Percentiles rank a stretch among this genome's conserved stretches.
Conservation (phyloP, 2,888 invertebrate species). For the Phorcus lineatus region DNA sequence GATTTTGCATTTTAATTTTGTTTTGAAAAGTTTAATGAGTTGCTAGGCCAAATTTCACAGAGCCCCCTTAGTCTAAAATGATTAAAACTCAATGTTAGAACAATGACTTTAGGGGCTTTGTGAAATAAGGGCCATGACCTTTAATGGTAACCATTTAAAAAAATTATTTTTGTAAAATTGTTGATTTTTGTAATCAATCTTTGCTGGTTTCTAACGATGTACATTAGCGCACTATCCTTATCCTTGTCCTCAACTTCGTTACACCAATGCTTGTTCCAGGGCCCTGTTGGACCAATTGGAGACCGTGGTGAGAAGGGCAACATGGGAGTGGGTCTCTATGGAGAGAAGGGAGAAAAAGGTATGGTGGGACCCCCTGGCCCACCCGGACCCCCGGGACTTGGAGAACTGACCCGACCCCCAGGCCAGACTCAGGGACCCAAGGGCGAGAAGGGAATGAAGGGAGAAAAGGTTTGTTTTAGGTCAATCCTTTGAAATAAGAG, state of each 20-base stretch:
- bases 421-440: constrained; percentile 42
- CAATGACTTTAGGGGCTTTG: too few relatives aligned
- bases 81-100: too few relatives aligned
- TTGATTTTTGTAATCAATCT: too few relatives aligned
- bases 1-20: too few relatives aligned
- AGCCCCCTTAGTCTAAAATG: too few relatives aligned
- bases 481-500: neutral
- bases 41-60: too few relatives aligned
- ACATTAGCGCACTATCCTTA: neutral
- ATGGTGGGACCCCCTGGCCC: constrained; percentile 47
- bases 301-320: constrained; percentile 75
- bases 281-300: constrained; percentile 56
- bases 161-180: too few relatives aligned
- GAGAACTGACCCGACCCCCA: constrained; percentile 1
- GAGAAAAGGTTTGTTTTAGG: constrained; percentile 38
- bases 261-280: constrained; percentile 40
- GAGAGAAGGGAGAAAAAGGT: constrained; percentile 59
- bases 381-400: constrained; percentile 39
- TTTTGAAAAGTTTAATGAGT: too few relatives aligned
- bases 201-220: too few relatives aligned
- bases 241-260: neutral
- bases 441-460: constrained; percentile 52
- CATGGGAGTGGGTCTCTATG: constrained; percentile 58
- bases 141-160: too few relatives aligned
- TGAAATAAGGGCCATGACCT: too few relatives aligned